These are phyloP conservation scores for Platygyra sinensis DNA, from an alignment of 64 coral and sea anemone species.

Conservation along the genomic window DNA sequence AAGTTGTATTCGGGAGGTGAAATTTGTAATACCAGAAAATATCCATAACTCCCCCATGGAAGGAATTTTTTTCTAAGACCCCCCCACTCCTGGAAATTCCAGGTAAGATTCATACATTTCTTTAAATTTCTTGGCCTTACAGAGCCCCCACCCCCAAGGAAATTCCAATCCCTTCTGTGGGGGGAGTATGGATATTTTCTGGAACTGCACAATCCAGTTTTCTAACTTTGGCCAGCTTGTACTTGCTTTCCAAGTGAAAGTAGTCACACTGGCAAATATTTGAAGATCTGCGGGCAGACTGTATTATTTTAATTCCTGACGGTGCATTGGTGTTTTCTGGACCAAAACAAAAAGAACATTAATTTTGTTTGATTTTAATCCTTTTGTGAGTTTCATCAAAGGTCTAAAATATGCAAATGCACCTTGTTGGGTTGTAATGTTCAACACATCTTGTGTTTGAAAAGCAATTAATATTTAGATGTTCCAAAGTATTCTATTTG, in stretches of 20 bases:
- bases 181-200: too few relatives aligned
- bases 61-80: too few relatives aligned
- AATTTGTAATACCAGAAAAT: too few relatives aligned
- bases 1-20: background rate
- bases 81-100: too few relatives aligned
- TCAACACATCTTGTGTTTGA: slow-evolving; percentile 1
- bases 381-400: background rate
- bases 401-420: background rate
- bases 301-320: background rate
- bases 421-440: background rate
- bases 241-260: background rate
- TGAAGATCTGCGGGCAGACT: slow-evolving; percentile 25
- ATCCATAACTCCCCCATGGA: too few relatives aligned
- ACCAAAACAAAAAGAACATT: background rate
- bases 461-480: slow-evolving; percentile 5
- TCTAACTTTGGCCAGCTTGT: background rate
- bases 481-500: slow-evolving; percentile 34
- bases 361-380: background rate
- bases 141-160: too few relatives aligned
- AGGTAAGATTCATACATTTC: too few relatives aligned
- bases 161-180: too few relatives aligned
- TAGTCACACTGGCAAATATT: background rate
- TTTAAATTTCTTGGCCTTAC: too few relatives aligned
- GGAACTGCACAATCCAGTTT: too few relatives aligned
- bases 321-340: background rate